A percentile compares a stretch with the other conserved stretches of the same genome.
Conservation (phyloP, 2,797 vertebrate genomes). For the Karalla daura region DNA sequence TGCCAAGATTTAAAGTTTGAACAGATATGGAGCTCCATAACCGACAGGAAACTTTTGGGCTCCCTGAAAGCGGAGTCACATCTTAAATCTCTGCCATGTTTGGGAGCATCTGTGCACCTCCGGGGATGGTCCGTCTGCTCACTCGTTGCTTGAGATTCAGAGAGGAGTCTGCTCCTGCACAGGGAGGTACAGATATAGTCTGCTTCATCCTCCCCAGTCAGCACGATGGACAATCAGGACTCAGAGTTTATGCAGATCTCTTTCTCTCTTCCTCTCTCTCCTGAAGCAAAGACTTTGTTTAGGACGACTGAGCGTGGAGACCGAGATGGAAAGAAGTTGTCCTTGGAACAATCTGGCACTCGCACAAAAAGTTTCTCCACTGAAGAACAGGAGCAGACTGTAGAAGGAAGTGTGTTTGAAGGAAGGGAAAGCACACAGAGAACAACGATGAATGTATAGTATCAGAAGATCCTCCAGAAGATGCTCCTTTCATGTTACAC, state of each 20-base stretch:
- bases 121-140: not conserved
- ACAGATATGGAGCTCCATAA: not conserved
- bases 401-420: too few relatives aligned
- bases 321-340: not conserved
- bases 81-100: not conserved
- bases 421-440: not conserved
- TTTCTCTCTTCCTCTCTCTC: too few relatives aligned
- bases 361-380: not conserved
- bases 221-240: slow-evolving; percentile 15
- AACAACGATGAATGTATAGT: not conserved
- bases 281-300: slow-evolving; percentile 5
- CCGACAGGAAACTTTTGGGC: not conserved
- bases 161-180: not conserved
- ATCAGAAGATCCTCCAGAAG: not conserved
- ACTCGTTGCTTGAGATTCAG: slow-evolving; percentile 15
- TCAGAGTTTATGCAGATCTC: slow-evolving; percentile 1
- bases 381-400: not conserved
- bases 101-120: not conserved
- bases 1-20: not conserved
- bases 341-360: not conserved
- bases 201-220: slow-evolving; percentile 24
- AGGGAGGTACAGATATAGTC: not conserved
- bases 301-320: not conserved
- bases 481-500: too few relatives aligned
- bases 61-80: not conserved